Evolutionary conservation across 2,113 vertebrate species (phyloP), one percentile per base, ranked within the genome.

Genomic region (rat (Rattus norvegicus)): DNA sequence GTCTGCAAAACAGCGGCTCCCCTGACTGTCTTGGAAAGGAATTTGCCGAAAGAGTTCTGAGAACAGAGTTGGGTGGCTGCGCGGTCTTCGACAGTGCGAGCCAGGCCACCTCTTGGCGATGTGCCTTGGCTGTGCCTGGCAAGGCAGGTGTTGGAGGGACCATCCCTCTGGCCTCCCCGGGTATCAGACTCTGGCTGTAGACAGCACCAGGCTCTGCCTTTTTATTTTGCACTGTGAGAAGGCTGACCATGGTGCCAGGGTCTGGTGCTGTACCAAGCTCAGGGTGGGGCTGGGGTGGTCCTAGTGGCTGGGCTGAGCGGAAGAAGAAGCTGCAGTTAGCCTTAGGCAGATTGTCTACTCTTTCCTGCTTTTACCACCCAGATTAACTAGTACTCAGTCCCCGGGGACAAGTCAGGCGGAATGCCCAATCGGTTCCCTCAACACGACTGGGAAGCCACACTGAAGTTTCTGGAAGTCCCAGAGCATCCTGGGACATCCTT

Each of bases 301-400:
- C 63, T 84, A 65, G 88, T 0, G 36, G 92, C 56, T 79, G 39
- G 59, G 65, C 14, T 56, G 36, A 61, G 80, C 26, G 47, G n/a
- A 54, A 75, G 90, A 1, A 59, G 59, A 47, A 54, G 5, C 49
- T 79, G 61, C 56, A 75, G 36, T 91, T 39, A 97, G 76, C 36
- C 75, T 72, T 73, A 36, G 36, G 61, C 85, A 72, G 26, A 39
- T 65, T 76, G 70, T 54, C 94, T 86, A 65, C 88, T 63, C 4
- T 81, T 79, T 94, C 54, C 77, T 77, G 52, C 76, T 95, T 88
- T 88, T 67, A 96, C 80, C 88, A 91, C 69, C 9, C 56, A 80
- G 88, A 75, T 97, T 93, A 86, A 93, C 54, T 70, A 30, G 70
- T 7, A 54, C 67, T 61, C 39, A 30, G 87, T 47, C 19, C 11